Evolutionary conservation across 2,113 vertebrate species (phyloP).

Genomic region (Gallinago media): DNA sequence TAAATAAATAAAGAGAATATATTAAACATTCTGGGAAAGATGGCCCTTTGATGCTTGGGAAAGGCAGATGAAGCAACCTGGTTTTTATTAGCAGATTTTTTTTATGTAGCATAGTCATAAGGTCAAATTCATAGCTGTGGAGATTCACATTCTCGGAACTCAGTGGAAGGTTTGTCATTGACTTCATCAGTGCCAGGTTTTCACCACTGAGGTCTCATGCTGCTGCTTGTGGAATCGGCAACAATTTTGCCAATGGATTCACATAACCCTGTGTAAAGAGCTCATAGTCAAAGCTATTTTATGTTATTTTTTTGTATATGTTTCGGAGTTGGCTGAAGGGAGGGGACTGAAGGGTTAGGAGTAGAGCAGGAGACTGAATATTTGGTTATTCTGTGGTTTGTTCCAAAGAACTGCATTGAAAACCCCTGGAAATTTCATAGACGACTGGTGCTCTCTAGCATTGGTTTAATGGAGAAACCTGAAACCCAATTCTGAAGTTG

Average conservation of each 20-base stretch:
- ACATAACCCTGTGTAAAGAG: background rate
- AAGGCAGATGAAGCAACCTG: background rate
- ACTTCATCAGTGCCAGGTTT: background rate
- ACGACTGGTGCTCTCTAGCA: background rate
- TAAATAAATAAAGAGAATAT: background rate
- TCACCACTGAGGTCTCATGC: background rate
- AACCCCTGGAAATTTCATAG: background rate
- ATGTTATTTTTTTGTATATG: background rate
- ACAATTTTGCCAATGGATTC: background rate
- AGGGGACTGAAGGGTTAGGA: background rate
- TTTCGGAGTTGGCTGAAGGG: background rate
- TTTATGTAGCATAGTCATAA: background rate
- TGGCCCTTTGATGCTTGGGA: background rate
- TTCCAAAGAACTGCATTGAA: background rate
- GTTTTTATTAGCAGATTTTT: background rate
- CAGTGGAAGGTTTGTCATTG: background rate
- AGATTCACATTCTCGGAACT: background rate
- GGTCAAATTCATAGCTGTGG: background rate
- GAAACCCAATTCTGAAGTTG: slow-evolving; percentile 11
- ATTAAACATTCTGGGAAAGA: background rate
- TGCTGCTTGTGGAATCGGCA: background rate
- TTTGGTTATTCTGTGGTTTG: background rate
- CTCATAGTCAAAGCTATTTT: background rate
- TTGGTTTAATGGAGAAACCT: background rate
- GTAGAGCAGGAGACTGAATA: background rate